These are phyloP conservation scores for Charaxes varanes DNA, from an alignment of 1,140 invertebrate species.

Conservation along the genomic window DNA sequence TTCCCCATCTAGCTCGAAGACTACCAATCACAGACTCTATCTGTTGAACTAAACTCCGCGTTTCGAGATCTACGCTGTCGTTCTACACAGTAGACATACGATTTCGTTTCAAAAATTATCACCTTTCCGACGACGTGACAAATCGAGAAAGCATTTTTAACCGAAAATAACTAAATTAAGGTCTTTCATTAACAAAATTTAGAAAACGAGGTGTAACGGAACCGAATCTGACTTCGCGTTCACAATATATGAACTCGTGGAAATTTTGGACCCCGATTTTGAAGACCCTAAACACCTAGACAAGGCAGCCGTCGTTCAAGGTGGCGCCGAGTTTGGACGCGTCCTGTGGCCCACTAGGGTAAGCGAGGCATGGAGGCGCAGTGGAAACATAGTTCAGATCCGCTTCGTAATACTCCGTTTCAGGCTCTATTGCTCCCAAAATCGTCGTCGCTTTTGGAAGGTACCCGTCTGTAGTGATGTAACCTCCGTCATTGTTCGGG, in stretches of 20 bases:
- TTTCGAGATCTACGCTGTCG: constrained; percentile 53
- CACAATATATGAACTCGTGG: constrained; percentile 56
- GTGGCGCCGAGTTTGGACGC: constrained; percentile 60
- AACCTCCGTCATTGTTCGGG: constrained; percentile 41
- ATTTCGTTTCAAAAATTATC: constrained; percentile 71
- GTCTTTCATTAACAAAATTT: constrained; percentile 23
- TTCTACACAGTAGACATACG: constrained; percentile 73
- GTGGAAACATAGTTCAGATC: constrained; percentile 49
- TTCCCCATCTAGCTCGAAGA: too few relatives aligned
- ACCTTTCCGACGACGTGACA: constrained; percentile 34
- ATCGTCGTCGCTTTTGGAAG: constrained; percentile 60
- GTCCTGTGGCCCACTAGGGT: constrained; percentile 45
- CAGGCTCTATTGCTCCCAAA: constrained; percentile 53
- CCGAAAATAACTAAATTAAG: constrained; percentile 17
- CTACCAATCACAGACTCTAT: too few relatives aligned
- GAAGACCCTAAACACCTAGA: constrained; percentile 39
- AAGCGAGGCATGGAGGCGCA: constrained; percentile 59
- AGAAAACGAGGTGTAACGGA: constrained; percentile 30
- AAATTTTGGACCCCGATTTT: constrained; percentile 53
- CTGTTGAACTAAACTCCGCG: too few relatives aligned
- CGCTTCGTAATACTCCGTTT: constrained; percentile 60
- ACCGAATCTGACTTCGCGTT: constrained; percentile 51
- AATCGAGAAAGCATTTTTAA: constrained; percentile 21
- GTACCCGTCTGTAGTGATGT: constrained; percentile 56
- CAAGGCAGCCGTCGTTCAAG: constrained; percentile 71